Evolutionary conservation across 2,113 vertebrate species (phyloP).

Genomic region (Bombycilla garrulus): DNA sequence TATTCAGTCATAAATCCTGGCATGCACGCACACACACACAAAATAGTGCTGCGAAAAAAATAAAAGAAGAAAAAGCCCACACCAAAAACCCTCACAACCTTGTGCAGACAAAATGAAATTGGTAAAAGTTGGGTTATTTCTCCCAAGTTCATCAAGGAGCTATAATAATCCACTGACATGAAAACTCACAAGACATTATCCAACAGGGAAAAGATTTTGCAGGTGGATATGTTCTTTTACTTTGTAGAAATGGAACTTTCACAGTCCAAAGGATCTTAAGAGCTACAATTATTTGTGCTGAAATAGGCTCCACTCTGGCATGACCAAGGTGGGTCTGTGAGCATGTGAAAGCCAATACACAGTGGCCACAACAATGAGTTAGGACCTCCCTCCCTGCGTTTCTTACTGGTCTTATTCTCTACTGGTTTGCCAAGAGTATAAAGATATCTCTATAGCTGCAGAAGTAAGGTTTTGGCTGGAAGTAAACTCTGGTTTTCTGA

Average conservation of each 20-base stretch:
- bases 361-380: background rate
- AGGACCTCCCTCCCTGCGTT: background rate
- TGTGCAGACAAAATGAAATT: background rate
- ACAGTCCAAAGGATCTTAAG: background rate
- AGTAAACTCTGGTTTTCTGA: background rate
- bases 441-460: background rate
- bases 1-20: constrained; percentile 62
- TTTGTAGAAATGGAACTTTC: background rate
- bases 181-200: background rate
- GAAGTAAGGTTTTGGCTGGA: background rate
- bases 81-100: background rate
- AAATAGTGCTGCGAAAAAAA: background rate
- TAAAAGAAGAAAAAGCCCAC: background rate
- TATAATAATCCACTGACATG: background rate
- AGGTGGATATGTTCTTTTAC: background rate
- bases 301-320: background rate
- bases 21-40: background rate
- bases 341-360: background rate
- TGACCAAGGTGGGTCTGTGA: background rate
- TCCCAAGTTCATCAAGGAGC: background rate
- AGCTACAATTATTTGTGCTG: background rate
- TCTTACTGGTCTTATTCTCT: background rate
- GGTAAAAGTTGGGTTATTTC: background rate
- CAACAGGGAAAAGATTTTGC: background rate
- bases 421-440: background rate